Evolutionary conservation across 2,888 invertebrate genomes (phyloP), one percentile per base, ranked within the genome.

Genomic region (Phortica magna): DNA sequence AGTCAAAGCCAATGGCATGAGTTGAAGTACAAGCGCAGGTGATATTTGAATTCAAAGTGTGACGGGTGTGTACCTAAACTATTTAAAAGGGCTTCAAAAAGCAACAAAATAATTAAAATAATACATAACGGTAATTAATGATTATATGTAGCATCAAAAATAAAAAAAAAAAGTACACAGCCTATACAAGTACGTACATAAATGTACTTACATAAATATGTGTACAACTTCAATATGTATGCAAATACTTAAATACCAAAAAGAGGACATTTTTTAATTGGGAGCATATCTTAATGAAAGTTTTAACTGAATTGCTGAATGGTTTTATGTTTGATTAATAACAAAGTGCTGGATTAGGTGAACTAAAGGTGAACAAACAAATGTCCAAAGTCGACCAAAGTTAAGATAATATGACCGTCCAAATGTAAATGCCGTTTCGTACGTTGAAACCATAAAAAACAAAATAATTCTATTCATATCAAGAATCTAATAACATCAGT

Each of bases 261-360:
- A 22, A 42, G 31, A 42, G 67, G 12, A n/a, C 67, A 71, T 31
- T 31, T 39, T 41, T 22, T 39, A 39, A 55, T 57, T 59, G 72
- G 72, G 59, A 57, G 72, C 72, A 68, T 68, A 68, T 68, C 68
- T 48, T 22, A 9, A 17, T 43, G 9, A 19, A 43, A 68, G 14
- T 22, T 39, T 39, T 39, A 64, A 64, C 22, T 31, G 17, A 64
- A 64, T 64, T 64, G 64, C 64, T 64, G 64, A 64, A 64, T 31
- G 31, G 31, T 64, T 64, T 64, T 31, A 9, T 22, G 48, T 48
- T 48, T 48, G 9, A 48, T 48, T 48, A 9, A 48, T 48, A 9
- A 48, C 48, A 12, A 48, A 9, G 48, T 48, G 48, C 48, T 48
- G 48, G 48, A 12, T 48, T 12, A 12, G 7, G 14, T 48, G 48